Percentiles rank a stretch among this genome's conserved stretches.
Evolutionary conservation across 2,113 vertebrate species (phyloP).

Genomic region (Nibea coibor): DNA sequence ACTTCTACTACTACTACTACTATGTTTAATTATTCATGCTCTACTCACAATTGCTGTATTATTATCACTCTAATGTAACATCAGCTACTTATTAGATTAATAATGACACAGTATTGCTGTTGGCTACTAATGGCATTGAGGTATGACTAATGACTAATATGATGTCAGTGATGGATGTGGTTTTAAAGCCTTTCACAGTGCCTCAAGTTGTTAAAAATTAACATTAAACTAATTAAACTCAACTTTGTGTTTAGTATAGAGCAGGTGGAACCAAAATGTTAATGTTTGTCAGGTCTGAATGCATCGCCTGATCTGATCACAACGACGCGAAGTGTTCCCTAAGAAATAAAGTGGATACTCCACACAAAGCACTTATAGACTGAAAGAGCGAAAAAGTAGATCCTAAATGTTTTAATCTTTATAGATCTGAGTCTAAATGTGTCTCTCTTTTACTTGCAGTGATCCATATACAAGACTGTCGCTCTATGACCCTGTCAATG

Average conservation of each 20-base stretch:
- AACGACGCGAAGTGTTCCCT: not conserved
- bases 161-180: constrained; percentile 26
- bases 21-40: not conserved
- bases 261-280: constrained; percentile 6
- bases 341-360: not conserved
- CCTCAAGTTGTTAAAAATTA: constrained; percentile 20
- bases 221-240: constrained; percentile 4
- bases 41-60: constrained; percentile 1
- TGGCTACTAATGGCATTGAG: constrained; percentile 2
- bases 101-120: constrained; percentile 23
- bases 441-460: constrained; percentile 77
- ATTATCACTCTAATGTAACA: not conserved
- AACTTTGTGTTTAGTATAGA: not conserved
- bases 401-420: not conserved
- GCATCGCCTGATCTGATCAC: not conserved
- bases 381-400: not conserved
- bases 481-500: constrained; percentile 90
- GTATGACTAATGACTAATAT: constrained; percentile 16
- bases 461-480: constrained; percentile 96
- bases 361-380: not conserved
- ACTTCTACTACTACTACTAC: not conserved
- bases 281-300: constrained; percentile 10
- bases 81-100: constrained; percentile 21
- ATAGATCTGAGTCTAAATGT: not conserved
- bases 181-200: constrained; percentile 31